These are phyloP conservation scores for Crocodylus rhombifer DNA, from an alignment of 2,797 vertebrate species.

Conservation along the genomic window DNA sequence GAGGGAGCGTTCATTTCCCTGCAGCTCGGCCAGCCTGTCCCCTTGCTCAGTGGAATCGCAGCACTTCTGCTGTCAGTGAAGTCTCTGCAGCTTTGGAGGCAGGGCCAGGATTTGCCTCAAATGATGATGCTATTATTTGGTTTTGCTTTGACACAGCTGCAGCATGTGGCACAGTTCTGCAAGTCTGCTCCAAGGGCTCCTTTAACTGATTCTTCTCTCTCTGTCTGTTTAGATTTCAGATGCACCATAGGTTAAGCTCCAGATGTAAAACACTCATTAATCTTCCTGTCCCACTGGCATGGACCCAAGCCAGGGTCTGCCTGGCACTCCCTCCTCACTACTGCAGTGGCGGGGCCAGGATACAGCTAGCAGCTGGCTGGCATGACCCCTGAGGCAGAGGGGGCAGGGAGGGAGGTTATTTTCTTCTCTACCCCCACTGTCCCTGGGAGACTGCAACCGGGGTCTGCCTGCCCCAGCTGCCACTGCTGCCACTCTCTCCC, in stretches of 20 bases:
- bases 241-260: background rate
- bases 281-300: no score
- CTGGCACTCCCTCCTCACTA: no score
- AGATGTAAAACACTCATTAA: background rate
- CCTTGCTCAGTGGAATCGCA: rapidly evolving
- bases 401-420: no score
- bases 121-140: background rate
- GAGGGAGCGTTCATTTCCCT: rapidly evolving
- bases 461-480: no score
- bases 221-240: background rate
- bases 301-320: no score
- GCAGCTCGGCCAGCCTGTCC: rapidly evolving
- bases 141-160: background rate
- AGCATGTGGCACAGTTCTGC: background rate
- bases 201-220: background rate
- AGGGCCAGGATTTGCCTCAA: background rate
- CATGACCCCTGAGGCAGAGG: no score
- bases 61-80: background rate
- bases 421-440: no score
- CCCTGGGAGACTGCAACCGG: no score
- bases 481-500: no score
- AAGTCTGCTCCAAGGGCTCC: background rate
- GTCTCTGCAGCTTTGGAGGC: background rate
- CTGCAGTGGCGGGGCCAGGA: no score
- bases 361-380: no score